These are phyloP conservation scores for Sorex araneus DNA, from an alignment of 2,113 vertebrate genomes.

Conservation along the genomic window DNA sequence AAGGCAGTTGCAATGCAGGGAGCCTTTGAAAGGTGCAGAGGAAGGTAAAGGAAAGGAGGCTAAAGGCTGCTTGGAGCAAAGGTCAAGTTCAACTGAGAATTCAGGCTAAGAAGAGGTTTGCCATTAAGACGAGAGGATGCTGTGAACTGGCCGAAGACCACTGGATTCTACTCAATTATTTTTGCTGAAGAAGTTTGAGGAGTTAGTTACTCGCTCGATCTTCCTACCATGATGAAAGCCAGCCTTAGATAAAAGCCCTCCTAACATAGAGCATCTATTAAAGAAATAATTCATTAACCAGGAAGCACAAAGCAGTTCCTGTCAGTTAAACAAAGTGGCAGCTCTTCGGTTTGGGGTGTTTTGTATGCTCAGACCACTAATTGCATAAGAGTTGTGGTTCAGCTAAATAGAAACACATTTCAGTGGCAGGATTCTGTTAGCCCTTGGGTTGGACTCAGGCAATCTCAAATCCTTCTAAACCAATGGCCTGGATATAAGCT, in stretches of 20 bases:
- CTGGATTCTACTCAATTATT: background rate
- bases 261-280: background rate
- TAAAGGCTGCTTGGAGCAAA: background rate
- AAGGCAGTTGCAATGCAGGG: background rate
- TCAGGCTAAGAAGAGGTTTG: background rate
- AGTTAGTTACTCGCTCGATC: background rate
- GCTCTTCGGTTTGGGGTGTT: background rate
- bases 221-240: background rate
- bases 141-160: background rate
- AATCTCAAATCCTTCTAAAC: background rate
- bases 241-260: background rate
- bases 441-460: background rate
- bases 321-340: background rate
- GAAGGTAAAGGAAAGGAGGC: background rate
- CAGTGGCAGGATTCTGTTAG: background rate
- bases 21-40: background rate
- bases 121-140: background rate
- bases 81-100: background rate
- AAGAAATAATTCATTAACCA: slow-evolving; percentile 8
- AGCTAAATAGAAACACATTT: background rate
- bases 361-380: background rate
- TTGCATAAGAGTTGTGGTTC: background rate
- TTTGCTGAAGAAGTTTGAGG: background rate
- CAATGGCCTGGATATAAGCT: background rate
- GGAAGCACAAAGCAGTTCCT: background rate